These are phyloP conservation scores for Eudemis profundana DNA, from an alignment of 2,888 invertebrate genomes.

Conservation along the genomic window DNA sequence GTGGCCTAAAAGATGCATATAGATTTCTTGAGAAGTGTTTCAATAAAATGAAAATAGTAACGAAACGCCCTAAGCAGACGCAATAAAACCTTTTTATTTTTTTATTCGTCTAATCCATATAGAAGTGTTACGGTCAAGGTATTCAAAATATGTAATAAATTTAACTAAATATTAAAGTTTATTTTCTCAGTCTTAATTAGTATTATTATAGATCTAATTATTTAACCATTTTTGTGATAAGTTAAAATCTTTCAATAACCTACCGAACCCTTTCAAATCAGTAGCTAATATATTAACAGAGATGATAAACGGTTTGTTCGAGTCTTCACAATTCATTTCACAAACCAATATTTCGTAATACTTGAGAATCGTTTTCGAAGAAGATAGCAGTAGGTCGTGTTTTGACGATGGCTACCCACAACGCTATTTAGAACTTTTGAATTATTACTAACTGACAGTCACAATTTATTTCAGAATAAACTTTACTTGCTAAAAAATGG, in stretches of 20 bases:
- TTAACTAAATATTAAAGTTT: no score
- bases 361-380: conserved; percentile 48
- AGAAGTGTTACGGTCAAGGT: no score
- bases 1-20: no score
- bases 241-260: neutral
- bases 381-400: conserved; percentile 58
- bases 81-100: no score
- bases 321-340: conserved; percentile 34
- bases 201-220: neutral
- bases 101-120: no score
- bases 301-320: conserved; percentile 31
- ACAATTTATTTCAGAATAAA: conserved; percentile 49
- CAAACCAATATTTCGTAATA: conserved; percentile 37
- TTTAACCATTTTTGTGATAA: neutral
- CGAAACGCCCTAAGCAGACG: no score
- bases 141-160: no score
- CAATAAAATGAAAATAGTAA: no score
- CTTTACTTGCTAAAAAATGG: conserved; percentile 48
- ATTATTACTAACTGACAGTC: conserved; percentile 54
- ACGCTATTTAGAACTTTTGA: conserved; percentile 56
- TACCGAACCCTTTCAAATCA: conserved; percentile 9
- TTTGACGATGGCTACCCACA: conserved; percentile 72
- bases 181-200: neutral
- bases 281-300: neutral
- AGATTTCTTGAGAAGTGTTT: no score